phyloP scores from a whole-genome alignment of 2,888 invertebrate genomes.

The Neoaliturus tenellus region DNA sequence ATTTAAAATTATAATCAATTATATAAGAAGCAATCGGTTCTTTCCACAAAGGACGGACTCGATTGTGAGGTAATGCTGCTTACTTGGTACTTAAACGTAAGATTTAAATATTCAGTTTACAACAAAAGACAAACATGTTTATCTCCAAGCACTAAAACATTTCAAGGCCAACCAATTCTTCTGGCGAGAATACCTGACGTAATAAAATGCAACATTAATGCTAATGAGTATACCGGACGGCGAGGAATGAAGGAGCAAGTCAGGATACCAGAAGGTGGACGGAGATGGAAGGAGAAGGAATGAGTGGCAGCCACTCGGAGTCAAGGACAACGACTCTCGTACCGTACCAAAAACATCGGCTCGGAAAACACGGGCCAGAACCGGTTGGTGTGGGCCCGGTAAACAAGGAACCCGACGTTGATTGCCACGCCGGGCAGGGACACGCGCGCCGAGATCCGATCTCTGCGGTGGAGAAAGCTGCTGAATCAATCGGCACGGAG shows the following conservation, averaged over 20 bases:
- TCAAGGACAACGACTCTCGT: slow-evolving; percentile 15
- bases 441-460: neutral
- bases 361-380: slow-evolving; percentile 13
- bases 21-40: no score
- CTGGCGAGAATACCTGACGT: neutral
- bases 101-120: no score
- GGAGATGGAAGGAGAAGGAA: neutral
- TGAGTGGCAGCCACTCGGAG: slow-evolving; percentile 1
- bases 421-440: neutral
- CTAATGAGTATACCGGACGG: neutral
- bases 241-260: neutral
- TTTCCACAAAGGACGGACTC: no score
- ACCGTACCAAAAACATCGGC: slow-evolving; percentile 20
- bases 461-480: no score
- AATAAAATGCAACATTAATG: neutral
- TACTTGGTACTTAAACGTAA: no score
- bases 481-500: neutral
- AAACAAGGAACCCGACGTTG: neutral
- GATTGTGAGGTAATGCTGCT: no score
- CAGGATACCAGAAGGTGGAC: neutral
- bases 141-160: no score
- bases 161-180: neutral
- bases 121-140: no score
- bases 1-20: no score
- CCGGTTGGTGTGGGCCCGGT: neutral